phyloP scores from a whole-genome alignment of 2,888 invertebrate species.

The Petrolisthes manimaculis region DNA sequence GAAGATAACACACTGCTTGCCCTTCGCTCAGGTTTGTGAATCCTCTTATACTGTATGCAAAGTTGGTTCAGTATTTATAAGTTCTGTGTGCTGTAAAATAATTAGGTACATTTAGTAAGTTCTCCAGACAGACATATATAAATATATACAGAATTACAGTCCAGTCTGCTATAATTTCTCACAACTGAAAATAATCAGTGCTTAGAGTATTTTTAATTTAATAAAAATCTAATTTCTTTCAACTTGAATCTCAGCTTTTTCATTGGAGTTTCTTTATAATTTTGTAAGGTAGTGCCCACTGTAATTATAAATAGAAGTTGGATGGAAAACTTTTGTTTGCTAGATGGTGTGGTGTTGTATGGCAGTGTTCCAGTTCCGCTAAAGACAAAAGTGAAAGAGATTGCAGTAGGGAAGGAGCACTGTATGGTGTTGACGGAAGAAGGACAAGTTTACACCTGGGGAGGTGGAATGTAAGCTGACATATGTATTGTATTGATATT shows the following conservation, averaged over 20 bases:
- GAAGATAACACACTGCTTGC: conserved; percentile 46
- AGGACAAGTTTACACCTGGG: conserved; percentile 85
- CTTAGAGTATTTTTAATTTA: too few species aligned
- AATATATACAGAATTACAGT: background rate
- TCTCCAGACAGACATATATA: background rate
- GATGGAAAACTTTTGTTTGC: background rate
- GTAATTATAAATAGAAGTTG: background rate
- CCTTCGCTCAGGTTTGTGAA: conserved; percentile 34
- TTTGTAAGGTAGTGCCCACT: background rate
- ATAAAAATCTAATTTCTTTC: background rate
- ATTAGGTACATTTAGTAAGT: background rate
- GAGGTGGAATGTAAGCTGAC: conserved; percentile 81
- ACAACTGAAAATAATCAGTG: too few species aligned
- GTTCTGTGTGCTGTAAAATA: background rate
- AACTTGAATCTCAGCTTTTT: background rate
- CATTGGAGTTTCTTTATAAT: background rate
- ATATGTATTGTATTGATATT: background rate
- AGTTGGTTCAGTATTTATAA: background rate
- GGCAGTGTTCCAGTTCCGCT: conserved; percentile 34
- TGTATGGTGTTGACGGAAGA: conserved; percentile 78
- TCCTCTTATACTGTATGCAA: too few species aligned
- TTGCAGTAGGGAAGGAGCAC: conserved; percentile 87
- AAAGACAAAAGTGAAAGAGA: conserved; percentile 74
- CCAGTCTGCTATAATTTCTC: background rate
- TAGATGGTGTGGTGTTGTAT: conserved; percentile 44